Percentiles rank a stretch among this genome's conserved stretches.
Conservation (phyloP, 2,888 invertebrate genomes). For the Parapristionchus giblindavisi region DNA sequence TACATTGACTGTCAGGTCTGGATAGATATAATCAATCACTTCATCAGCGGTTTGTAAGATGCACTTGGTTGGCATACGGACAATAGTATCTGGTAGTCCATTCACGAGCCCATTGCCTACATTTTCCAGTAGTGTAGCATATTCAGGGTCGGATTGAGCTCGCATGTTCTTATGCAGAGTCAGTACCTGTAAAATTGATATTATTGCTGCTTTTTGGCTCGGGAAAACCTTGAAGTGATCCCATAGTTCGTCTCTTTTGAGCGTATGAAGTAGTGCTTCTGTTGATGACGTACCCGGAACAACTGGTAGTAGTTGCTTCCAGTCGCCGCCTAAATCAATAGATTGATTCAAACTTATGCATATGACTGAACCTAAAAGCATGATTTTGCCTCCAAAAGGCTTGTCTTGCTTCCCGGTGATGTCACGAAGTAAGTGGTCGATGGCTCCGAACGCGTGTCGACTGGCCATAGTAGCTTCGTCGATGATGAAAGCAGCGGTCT, state of each 20-base stretch:
- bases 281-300: neutral
- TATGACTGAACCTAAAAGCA: neutral
- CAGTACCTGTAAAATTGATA: neutral
- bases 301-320: slow-evolving; percentile 18
- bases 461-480: slow-evolving; percentile 29
- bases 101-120: neutral
- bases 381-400: slow-evolving; percentile 20
- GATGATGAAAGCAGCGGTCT: neutral
- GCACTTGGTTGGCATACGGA: neutral
- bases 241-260: neutral
- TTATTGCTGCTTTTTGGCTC: neutral
- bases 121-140: neutral
- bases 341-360: neutral
- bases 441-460: neutral
- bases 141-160: neutral
- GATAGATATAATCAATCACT: neutral
- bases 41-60: neutral
- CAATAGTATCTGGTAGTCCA: neutral
- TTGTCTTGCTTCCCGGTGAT: neutral
- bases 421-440: neutral
- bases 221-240: neutral
- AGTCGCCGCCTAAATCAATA: slow-evolving; percentile 20
- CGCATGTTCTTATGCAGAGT: slow-evolving; percentile 1
- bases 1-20: neutral
- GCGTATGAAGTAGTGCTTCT: neutral